These are phyloP conservation scores for Schizopygopsis malacanthus DNA, from an alignment of 2,797 vertebrate species.

Conservation along the genomic window DNA sequence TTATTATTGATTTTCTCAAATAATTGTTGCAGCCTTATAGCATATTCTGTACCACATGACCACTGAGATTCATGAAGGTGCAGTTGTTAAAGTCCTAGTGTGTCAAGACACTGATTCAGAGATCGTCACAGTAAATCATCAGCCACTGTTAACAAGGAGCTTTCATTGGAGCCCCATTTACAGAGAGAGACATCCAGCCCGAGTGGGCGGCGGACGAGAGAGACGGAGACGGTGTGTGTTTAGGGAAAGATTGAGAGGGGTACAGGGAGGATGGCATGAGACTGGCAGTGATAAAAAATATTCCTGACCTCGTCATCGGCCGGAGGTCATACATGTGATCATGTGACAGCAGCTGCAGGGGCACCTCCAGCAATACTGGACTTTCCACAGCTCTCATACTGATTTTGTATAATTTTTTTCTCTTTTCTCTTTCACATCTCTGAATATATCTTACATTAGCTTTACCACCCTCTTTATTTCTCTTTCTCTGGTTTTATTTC, in stretches of 20 bases:
- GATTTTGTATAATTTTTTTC: neutral
- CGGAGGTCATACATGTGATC: conserved; percentile 62
- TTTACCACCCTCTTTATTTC: neutral
- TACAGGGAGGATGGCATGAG: conserved; percentile 56
- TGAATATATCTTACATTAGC: neutral
- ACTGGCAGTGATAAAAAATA: conserved; percentile 72
- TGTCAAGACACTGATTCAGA: conserved; percentile 8
- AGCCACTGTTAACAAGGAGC: conserved; percentile 69
- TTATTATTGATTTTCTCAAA: neutral
- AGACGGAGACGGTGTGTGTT: conserved; percentile 34
- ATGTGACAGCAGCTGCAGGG: conserved; percentile 63
- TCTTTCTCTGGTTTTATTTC: neutral
- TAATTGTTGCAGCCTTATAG: neutral
- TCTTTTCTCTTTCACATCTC: neutral
- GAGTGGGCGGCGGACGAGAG: conserved; percentile 58
- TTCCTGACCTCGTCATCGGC: conserved; percentile 61
- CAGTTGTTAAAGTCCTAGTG: neutral
- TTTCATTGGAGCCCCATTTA: conserved; percentile 76
- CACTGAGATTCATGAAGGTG: neutral
- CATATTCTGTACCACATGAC: neutral
- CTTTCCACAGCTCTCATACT: neutral
- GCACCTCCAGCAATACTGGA: neutral
- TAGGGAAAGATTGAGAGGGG: conserved; percentile 48
- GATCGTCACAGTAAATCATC: conserved; percentile 64
- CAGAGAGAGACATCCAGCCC: conserved; percentile 66